These are phyloP conservation scores for Norana najaformis DNA, from an alignment of 2,888 invertebrate species.

Conservation along the genomic window DNA sequence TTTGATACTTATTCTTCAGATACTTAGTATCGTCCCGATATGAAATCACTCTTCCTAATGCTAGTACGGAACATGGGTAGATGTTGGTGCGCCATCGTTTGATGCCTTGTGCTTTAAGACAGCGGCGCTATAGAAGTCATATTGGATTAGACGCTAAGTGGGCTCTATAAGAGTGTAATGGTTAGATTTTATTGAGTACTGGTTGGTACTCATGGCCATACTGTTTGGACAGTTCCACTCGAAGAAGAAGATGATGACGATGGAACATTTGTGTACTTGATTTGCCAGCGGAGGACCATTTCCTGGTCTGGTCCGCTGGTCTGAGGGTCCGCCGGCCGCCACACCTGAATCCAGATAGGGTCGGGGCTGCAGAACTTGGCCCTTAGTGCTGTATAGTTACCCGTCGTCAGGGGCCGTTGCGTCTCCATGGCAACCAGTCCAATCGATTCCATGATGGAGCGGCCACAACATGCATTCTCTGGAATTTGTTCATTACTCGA, in stretches of 20 bases:
- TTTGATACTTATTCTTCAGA: too few relatives aligned
- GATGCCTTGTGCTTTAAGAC: too few relatives aligned
- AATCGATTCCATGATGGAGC: constrained; percentile 13
- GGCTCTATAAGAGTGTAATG: background rate
- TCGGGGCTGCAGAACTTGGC: constrained; percentile 25
- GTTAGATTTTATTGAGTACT: background rate
- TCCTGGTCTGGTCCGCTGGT: background rate
- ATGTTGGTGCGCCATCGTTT: too few relatives aligned
- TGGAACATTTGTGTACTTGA: background rate
- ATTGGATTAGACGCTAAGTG: too few relatives aligned
- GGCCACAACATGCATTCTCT: constrained; percentile 10
- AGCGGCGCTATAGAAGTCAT: too few relatives aligned
- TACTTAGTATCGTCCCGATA: too few relatives aligned
- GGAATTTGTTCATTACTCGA: too few relatives aligned
- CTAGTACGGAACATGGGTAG: too few relatives aligned
- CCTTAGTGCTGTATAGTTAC: constrained; percentile 9
- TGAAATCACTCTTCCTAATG: too few relatives aligned
- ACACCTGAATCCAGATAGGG: constrained; percentile 22
- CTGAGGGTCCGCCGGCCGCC: background rate
- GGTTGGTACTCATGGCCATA: background rate
- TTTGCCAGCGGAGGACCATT: constrained; percentile 18
- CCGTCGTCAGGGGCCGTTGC: background rate
- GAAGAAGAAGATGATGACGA: background rate
- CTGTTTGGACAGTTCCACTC: background rate
- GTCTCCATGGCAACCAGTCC: constrained; percentile 14